phyloP scores from a whole-genome alignment of 2,888 invertebrate genomes.

The Drosophila rubida region DNA sequence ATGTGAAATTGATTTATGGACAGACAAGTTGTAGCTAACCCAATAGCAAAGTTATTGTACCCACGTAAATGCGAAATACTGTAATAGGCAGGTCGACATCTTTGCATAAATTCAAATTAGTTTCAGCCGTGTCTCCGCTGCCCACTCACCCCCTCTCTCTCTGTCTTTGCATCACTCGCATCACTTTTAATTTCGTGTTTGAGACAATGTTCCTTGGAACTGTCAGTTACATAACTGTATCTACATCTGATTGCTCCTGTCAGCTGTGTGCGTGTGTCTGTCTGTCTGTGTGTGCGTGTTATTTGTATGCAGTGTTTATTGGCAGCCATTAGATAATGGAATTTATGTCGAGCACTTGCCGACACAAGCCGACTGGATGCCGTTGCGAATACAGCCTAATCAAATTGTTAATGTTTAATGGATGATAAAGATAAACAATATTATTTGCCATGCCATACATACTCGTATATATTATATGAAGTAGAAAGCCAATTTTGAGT shows the following conservation, averaged over 20 bases:
- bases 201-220: constrained; percentile 62
- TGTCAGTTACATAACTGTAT: constrained; percentile 67
- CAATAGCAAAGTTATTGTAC: constrained; percentile 15
- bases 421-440: background rate
- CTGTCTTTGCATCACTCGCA: constrained; percentile 39
- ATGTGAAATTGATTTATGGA: constrained; percentile 1
- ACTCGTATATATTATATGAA: background rate
- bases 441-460: background rate
- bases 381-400: background rate
- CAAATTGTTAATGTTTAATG: constrained; percentile 6
- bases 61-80: constrained; percentile 9
- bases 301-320: constrained; percentile 57
- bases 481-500: background rate
- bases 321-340: constrained; percentile 79
- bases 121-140: constrained; percentile 34
- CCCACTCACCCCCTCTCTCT: background rate
- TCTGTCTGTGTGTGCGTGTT: constrained; percentile 12
- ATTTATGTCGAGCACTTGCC: constrained; percentile 59
- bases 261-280: background rate
- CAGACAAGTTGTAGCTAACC: constrained; percentile 1
- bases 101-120: constrained; percentile 77
- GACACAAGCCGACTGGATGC: constrained; percentile 6
- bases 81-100: constrained; percentile 31
- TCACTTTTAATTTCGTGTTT: constrained; percentile 73
- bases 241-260: constrained; percentile 48